Base-by-base conservation (phyloP, 2,113 vertebrate species). In the Narcine bancroftii region DNA sequence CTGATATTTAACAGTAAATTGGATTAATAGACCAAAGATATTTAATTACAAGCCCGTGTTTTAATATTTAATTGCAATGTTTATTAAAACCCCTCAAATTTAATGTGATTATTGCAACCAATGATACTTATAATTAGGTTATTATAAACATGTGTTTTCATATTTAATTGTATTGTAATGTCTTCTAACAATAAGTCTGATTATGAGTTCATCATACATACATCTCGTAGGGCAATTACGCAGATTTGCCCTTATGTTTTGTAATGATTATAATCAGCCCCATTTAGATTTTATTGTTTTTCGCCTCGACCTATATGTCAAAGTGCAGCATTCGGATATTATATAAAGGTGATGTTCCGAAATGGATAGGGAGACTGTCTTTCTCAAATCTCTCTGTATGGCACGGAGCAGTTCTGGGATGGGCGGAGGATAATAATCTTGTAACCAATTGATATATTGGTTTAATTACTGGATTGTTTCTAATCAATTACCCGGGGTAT, bases 391-490 rank as follows among this genome's bases (percentile, higher is more conserved):
- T 87, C 81, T 91, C 1, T 33, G 2, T 24, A 69, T 83, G 24
- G 71, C 65, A 47, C 1, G 65, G 15, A 71, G 65, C 5, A 71
- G 89, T 65, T 69, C 39, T 63, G 29, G 36, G 42, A 29, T 42
- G 24, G 39, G 19, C 89, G 26, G 10, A 29, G 89, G 63, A 66
- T 91, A 91, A 91, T 39, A 91, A 91, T 91, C 65, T 69, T 66
- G 89, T 91, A 69, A 66, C 89, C 69, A 69, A 91, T 91, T 91
- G 89, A 91, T 91, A 91, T 91, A 91, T 91, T 91, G 42, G 89
- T 91, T 91, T 91, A 91, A 91, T 91, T 91, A 91, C 89, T 69
- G 65, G 89, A 91, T 91, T 91, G 89, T 91, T 91, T 91, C 89
- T 91, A 91, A 91, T 91, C 89, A 91, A 91, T 91, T 91, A 91